These are phyloP conservation scores for Drosophila prostipennis DNA, from an alignment of 2,888 invertebrate genomes.

Conservation along the genomic window DNA sequence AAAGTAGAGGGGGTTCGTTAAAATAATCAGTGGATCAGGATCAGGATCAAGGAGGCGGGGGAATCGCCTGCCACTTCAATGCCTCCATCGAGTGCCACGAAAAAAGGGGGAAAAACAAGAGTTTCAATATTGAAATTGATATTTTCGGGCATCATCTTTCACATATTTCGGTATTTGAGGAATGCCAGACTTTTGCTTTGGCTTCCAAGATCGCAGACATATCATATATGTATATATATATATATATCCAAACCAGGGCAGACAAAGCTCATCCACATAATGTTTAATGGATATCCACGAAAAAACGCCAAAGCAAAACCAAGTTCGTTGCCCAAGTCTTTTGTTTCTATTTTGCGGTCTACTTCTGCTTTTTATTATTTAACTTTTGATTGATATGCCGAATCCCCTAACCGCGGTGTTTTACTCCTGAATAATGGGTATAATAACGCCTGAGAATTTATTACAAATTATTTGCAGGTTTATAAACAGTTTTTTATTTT, in stretches of 20 bases:
- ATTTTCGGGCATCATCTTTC: conserved; percentile 63
- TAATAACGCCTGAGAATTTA: not conserved
- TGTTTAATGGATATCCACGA: conserved; percentile 15
- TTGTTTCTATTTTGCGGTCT: conserved; percentile 45
- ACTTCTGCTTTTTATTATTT: conserved; percentile 5
- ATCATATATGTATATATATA: too few species aligned
- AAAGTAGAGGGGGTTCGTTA: conserved; percentile 6
- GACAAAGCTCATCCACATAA: conserved; percentile 46
- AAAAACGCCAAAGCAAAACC: conserved; percentile 15
- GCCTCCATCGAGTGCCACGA: conserved; percentile 44
- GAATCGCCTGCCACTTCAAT: conserved; percentile 37
- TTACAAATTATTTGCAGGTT: not conserved
- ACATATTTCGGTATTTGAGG: conserved; percentile 33
- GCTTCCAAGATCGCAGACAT: conserved; percentile 52
- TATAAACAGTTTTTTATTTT: not conserved
- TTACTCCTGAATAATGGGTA: not conserved
- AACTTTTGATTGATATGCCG: conserved; percentile 6
- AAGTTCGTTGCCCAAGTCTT: conserved; percentile 79
- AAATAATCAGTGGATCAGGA: conserved; percentile 25
- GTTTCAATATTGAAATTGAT: conserved; percentile 66
- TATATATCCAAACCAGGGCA: not conserved
- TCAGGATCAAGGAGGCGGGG: conserved; percentile 2
- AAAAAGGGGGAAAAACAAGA: conserved; percentile 1
- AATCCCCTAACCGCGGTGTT: not conserved
- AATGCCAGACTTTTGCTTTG: conserved; percentile 55